Evolutionary conservation across 2,113 vertebrate species (phyloP).

Genomic region (Podilymbus podiceps): DNA sequence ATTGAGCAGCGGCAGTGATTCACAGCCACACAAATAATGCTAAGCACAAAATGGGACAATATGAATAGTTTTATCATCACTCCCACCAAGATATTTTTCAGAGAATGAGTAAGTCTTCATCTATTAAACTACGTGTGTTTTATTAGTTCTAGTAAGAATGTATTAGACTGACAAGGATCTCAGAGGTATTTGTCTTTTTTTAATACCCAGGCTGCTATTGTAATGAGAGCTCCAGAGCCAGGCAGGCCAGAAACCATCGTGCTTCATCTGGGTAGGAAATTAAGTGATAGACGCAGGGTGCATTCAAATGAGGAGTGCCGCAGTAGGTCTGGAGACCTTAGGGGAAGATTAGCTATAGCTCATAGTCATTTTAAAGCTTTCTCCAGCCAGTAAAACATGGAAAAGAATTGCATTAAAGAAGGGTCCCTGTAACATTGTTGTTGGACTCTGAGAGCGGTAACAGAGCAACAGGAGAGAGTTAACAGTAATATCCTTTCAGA

Average conservation of each 20-base stretch:
- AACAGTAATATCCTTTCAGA: neutral
- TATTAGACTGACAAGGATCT: slow-evolving; percentile 35
- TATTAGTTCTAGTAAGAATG: slow-evolving; percentile 32
- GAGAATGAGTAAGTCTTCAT: slow-evolving; percentile 18
- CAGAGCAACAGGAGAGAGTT: neutral
- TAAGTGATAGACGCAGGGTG: neutral
- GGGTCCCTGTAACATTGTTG: neutral
- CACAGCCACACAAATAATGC: neutral
- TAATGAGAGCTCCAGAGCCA: slow-evolving; percentile 5
- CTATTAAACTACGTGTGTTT: slow-evolving; percentile 1
- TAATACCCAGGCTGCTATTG: neutral
- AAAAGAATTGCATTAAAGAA: neutral
- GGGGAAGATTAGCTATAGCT: neutral
- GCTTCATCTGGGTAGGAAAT: slow-evolving; percentile 49
- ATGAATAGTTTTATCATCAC: neutral
- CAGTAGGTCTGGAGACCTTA: neutral
- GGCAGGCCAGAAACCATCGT: neutral
- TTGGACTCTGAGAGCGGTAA: neutral
- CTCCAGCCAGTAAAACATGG: neutral
- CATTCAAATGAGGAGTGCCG: neutral
- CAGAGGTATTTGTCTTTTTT: slow-evolving; percentile 35
- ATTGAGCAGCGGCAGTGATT: neutral
- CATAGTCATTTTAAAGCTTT: neutral
- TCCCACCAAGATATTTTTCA: slow-evolving; percentile 7
- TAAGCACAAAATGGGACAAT: neutral